A percentile compares a stretch with the other conserved stretches of the same genome.
Evolutionary conservation across 1,140 invertebrate species (phyloP).

Genomic region (Aphelenchoides avenae): DNA sequence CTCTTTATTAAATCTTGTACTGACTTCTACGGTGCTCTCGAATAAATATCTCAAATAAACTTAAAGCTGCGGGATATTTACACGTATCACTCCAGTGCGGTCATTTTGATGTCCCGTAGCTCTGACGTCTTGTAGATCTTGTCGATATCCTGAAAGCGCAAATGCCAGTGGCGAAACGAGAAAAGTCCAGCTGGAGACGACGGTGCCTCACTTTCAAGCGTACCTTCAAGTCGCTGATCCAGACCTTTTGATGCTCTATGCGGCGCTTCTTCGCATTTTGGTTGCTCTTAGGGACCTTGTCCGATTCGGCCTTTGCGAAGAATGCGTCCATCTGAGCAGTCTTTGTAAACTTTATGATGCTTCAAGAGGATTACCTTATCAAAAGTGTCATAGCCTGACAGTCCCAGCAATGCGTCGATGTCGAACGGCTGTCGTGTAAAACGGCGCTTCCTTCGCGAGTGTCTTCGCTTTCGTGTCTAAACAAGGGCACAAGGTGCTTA

Average conservation of each 20-base stretch:
- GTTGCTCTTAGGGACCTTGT: constrained; percentile 3
- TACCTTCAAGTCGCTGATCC: constrained; percentile 38
- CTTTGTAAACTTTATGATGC: background rate
- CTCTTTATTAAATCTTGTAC: too few relatives aligned
- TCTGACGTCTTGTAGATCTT: constrained; percentile 36
- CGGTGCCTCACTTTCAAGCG: background rate
- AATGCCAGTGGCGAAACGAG: background rate
- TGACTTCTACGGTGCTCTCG: too few relatives aligned
- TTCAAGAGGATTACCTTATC: constrained; percentile 40
- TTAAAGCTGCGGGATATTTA: background rate
- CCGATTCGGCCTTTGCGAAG: constrained; percentile 10
- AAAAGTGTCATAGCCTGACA: constrained; percentile 32
- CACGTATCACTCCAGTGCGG: constrained; percentile 22
- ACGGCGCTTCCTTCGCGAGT: constrained; percentile 16
- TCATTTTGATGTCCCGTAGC: constrained; percentile 34
- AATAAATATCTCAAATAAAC: background rate
- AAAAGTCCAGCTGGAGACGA: too few relatives aligned
- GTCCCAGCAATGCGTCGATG: constrained; percentile 42
- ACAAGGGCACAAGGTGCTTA: too few relatives aligned
- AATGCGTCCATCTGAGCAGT: constrained; percentile 30
- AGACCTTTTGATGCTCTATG: constrained; percentile 33
- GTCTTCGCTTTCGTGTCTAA: constrained; percentile 27
- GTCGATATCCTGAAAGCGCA: constrained; percentile 31
- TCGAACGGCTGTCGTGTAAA: constrained; percentile 37
- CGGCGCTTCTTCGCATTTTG: constrained; percentile 10